Conservation (phyloP, 2,797 vertebrate genomes). For the Pipistrellus pipistrellus region DNA sequence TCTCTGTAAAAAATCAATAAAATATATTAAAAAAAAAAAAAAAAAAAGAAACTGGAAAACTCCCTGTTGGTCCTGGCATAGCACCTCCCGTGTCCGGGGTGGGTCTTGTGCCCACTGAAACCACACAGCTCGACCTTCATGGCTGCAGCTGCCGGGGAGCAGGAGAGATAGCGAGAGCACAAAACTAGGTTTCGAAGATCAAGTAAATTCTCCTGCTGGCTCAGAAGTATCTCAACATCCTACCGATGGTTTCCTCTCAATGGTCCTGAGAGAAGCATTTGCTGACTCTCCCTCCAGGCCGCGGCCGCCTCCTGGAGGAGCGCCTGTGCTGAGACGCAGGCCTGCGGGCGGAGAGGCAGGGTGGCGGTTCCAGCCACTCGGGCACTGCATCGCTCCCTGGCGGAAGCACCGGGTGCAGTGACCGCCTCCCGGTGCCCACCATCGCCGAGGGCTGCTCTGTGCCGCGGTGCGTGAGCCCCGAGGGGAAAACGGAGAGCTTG, state of each 20-base stretch:
- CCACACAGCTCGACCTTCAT: too few relatives aligned
- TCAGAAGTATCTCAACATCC: conserved; percentile 20
- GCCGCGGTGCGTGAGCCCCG: conserved; percentile 4
- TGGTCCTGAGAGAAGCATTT: conserved; percentile 13
- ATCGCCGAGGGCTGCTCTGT: neutral
- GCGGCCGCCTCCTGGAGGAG: neutral
- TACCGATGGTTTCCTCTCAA: neutral
- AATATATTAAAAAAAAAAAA: too few relatives aligned
- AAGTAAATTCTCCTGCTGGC: neutral
- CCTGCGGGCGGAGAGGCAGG: neutral
- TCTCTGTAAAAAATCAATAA: too few relatives aligned
- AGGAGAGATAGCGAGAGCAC: neutral
- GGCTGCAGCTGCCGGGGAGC: too few relatives aligned
- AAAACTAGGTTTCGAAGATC: neutral
- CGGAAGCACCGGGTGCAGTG: neutral
- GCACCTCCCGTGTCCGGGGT: too few relatives aligned
- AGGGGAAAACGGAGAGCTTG: neutral
- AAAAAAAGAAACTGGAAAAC: too few relatives aligned
- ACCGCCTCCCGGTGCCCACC: neutral
- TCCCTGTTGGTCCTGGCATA: too few relatives aligned
- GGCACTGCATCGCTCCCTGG: neutral
- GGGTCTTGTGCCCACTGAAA: too few relatives aligned
- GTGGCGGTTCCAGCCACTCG: neutral
- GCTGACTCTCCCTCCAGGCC: neutral
- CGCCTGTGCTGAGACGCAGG: neutral